phyloP scores from a whole-genome alignment of 2,113 vertebrate species.

The Ptilorrhoa leucosticta region DNA sequence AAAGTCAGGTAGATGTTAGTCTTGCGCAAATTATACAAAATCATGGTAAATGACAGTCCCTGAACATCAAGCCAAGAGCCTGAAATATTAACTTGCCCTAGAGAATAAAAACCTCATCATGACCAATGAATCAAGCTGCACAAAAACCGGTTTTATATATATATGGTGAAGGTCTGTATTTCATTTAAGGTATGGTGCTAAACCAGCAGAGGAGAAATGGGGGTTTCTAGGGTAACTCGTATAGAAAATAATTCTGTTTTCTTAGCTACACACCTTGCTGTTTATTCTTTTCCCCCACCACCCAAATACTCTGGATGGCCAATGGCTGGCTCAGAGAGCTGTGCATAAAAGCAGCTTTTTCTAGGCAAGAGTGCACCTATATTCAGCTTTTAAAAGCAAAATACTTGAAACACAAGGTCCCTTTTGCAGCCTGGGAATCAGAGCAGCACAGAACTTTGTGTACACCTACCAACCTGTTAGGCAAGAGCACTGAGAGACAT shows the following conservation, averaged over 20 bases:
- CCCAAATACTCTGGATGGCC: background rate
- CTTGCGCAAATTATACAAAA: background rate
- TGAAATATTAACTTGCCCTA: background rate
- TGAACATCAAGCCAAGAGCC: background rate
- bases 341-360: background rate
- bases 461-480: background rate
- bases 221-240: background rate
- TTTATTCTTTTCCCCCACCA: background rate
- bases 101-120: background rate
- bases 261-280: background rate
- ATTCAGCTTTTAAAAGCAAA: background rate
- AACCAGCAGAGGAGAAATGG: background rate
- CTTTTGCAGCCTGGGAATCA: background rate
- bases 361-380: background rate
- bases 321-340: background rate
- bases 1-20: background rate
- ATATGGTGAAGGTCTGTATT: background rate
- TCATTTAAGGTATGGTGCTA: background rate
- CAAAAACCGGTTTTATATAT: background rate
- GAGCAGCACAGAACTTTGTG: background rate
- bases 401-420: background rate
- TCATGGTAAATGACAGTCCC: background rate
- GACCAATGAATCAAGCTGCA: background rate
- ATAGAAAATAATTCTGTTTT: background rate
- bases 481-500: background rate